A percentile compares a stretch with the other conserved stretches of the same genome.
phyloP scores from a whole-genome alignment of 2,113 vertebrate species.

The Eptesicus fuscus region DNA sequence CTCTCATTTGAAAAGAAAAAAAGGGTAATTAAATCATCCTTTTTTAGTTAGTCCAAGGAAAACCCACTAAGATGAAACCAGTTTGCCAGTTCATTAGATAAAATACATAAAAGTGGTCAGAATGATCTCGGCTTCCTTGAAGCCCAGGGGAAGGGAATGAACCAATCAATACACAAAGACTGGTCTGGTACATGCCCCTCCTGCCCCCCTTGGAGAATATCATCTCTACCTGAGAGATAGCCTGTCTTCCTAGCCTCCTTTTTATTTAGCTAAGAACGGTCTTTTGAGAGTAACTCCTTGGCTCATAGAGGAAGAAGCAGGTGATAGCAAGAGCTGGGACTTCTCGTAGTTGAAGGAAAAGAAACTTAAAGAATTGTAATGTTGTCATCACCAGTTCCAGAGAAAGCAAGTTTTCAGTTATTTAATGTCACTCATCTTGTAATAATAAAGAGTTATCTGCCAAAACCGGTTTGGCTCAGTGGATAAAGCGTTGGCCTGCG shows the following conservation, averaged over 20 bases:
- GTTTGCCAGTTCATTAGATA: constrained; percentile 64
- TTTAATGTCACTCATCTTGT: not conserved
- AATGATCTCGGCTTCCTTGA: constrained; percentile 12
- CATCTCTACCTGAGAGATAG: not conserved
- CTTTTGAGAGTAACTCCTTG: not conserved
- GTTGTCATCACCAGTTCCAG: not conserved
- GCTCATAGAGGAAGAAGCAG: not conserved
- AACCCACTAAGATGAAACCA: constrained; percentile 62
- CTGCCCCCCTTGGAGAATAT: not conserved
- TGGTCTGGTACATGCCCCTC: not conserved
- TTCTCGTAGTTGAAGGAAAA: not conserved
- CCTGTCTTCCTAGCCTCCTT: not conserved
- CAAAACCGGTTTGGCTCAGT: too few species aligned
- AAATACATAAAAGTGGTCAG: constrained; percentile 36
- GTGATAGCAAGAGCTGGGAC: not conserved
- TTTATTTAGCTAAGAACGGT: not conserved
- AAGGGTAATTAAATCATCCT: constrained; percentile 64
- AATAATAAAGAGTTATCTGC: not conserved
- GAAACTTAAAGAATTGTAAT: not conserved
- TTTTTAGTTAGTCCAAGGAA: constrained; percentile 56
- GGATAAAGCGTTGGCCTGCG: too few species aligned
- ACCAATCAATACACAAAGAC: not conserved
- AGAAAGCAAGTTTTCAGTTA: not conserved
- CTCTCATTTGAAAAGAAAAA: constrained; percentile 54
- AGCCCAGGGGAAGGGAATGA: not conserved